Evolutionary conservation across 2,888 invertebrate species (phyloP), one percentile per base, ranked within the genome.

Genomic region (Thera obeliscata): DNA sequence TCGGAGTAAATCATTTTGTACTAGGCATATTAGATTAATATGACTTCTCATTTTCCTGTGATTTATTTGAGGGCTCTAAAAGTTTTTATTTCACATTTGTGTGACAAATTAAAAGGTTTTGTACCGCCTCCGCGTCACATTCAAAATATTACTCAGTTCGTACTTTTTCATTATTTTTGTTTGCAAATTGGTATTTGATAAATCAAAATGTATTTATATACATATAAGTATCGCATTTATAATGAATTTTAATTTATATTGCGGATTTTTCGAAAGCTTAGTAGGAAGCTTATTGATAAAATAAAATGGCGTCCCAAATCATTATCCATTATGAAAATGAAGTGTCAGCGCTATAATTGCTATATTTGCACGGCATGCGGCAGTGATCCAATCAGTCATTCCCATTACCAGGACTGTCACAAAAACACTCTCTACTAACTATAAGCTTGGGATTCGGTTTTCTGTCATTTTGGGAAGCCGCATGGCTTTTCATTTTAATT

Each of bases 361-460:
- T 65, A 64, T 65, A 64, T 70, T 68, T 68, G 65, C 61, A 64
- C 61, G 64, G 54, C 56, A 36, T n/a, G 9, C 7, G 46, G 55
- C 22, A 52, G 61, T 50, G 62, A 70, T 70, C 59, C 66, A 56
- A 73, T 69, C 68, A 71, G 70, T 67, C 63, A 70, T 70, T 74
- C 69, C 66, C 70, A 73, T 70, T 68, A 65, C 64, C 43, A 41
- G 43, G 43, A 4, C 59, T 63, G 67, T 67, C 68, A 68, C 38
- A 55, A 57, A 57, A 63, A 63, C 56, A 60, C 56, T 57, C 36
- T 61, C 35, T n/a, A 61, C 54, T 22, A 22, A 22, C 22, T 22
- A 22, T 55, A 6, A 41, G 22, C 52, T 54, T 11, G 3, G 22
- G 22, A 22, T 22, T 22, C 22, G 22, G 22, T 22, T 22, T 22